Evolutionary conservation across 2,113 vertebrate species (phyloP).

Genomic region (Scalopus aquaticus): DNA sequence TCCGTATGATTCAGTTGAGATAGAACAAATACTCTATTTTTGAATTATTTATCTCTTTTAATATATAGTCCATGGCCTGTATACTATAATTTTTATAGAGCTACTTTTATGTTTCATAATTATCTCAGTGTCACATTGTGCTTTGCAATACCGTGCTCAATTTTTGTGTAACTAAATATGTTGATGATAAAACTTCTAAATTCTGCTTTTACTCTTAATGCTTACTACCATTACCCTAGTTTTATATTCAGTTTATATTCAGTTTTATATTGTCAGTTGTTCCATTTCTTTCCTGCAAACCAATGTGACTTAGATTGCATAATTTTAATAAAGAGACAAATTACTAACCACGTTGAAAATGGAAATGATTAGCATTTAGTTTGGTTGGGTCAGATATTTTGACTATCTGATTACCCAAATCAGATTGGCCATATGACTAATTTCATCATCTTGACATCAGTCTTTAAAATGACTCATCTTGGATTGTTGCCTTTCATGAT

Average conservation of each 20-base stretch:
- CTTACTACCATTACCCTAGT: background rate
- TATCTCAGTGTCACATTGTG: background rate
- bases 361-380: slow-evolving; percentile 40
- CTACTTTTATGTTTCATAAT: background rate
- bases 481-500: background rate
- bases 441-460: slow-evolving; percentile 36
- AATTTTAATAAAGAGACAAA: slow-evolving; percentile 14
- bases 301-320: background rate
- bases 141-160: background rate
- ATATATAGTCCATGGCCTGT: background rate
- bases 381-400: slow-evolving; percentile 18
- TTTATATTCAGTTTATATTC: too few species aligned
- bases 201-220: background rate
- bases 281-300: background rate
- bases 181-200: background rate
- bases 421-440: background rate
- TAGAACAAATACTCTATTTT: background rate
- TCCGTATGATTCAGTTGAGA: background rate
- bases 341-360: slow-evolving; percentile 35
- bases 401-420: slow-evolving; percentile 36
- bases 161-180: background rate
- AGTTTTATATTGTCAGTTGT: background rate
- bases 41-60: background rate
- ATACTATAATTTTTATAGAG: background rate
- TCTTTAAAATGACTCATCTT: slow-evolving; percentile 33